Base-by-base conservation (phyloP, 2,888 invertebrate species). In the Nemotelus nigrinus region DNA sequence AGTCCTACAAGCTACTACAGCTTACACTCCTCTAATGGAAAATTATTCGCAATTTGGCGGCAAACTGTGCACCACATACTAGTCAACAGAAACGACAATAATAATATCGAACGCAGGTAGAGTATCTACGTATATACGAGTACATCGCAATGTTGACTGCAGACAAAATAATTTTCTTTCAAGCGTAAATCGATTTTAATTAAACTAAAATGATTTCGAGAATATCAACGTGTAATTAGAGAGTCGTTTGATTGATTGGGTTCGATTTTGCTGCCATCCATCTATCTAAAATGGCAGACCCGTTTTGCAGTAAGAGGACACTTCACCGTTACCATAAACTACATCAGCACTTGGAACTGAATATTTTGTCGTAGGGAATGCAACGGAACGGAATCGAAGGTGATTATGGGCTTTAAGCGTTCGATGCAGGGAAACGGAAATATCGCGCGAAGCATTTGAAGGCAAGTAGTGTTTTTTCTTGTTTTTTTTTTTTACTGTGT, bases 171-270 rank as follows among this genome's bases (percentile, higher is more conserved):
- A 7, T 44, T 47, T 47, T 60, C 41, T 60, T 8, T 48, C 7
- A 7, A 6, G 43, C 68, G 60, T 72, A 78, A 79, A 79, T 79
- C 78, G 79, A 79, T 79, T 79, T 79, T 79, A 79, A 79, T 79
- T 79, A 79, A 78, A 79, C 78, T 79, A 79, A 72, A 78, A 78
- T 77, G 79, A 79, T 78, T 79, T 78, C 78, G 79, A 78, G 76
- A 76, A 79, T 76, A 77, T 79, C 64, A 72, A 76, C 76, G 79
- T 79, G 72, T 79, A 79, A 79, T 79, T 79, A 79, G 79, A 78
- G 78, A 74, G 72, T 79, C 78, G 76, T 78, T 78, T 79, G 79
- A 79, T 79, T 79, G 78, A 79, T 78, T 79, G 79, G 76, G 76
- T 79, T 65, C 72, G 41, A 71, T 79, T 78, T 78, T 65, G 76